Conservation (phyloP, 1,140 invertebrate species). For the Polypedilum pembai region DNA sequence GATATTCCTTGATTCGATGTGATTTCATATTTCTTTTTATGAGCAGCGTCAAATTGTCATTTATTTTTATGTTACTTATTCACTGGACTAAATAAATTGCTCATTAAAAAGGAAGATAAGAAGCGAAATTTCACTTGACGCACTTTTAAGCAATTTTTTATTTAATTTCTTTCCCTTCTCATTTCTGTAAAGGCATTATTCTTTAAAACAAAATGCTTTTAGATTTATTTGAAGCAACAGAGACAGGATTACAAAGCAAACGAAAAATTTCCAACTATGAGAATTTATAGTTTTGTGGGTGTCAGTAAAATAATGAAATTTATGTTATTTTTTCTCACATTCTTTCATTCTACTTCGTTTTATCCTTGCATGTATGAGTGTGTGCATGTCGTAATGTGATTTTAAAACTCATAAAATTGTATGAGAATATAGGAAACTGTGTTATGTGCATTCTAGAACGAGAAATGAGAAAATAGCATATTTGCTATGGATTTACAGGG, state of each 20-base stretch:
- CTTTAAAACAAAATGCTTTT: too few species aligned
- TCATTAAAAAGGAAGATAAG: background rate
- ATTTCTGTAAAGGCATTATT: too few species aligned
- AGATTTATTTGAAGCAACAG: too few species aligned
- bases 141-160: too few species aligned
- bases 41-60: conserved; percentile 17
- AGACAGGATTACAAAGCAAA: too few species aligned
- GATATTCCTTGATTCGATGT: background rate
- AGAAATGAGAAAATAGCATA: conserved; percentile 4
- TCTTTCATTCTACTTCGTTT: background rate
- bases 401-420: background rate
- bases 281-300: conserved; percentile 12
- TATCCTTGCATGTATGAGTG: background rate
- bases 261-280: background rate
- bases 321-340: conserved; percentile 7
- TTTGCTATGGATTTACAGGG: background rate
- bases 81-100: conserved; percentile 28
- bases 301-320: background rate
- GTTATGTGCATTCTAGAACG: background rate
- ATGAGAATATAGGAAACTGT: conserved; percentile 3
- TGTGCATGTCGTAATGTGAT: background rate
- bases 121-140: too few species aligned
- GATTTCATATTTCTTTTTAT: conserved; percentile 14
- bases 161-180: too few species aligned
- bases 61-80: background rate